Evolutionary conservation across 2,797 vertebrate genomes (phyloP), one percentile per base, ranked within the genome.

Genomic region (Poeciliopsis gracilis): DNA sequence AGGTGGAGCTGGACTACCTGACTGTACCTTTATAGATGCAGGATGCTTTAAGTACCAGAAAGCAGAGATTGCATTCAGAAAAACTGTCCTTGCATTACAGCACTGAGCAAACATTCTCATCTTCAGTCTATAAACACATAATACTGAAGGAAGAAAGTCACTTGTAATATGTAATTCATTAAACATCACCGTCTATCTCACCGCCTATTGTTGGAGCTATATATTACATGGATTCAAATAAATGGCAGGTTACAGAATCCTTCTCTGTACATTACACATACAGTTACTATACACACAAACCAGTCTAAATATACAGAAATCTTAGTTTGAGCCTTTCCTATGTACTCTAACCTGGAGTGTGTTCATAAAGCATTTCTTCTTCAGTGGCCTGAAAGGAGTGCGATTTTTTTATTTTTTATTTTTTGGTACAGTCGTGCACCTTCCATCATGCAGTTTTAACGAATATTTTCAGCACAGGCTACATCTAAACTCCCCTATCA

Each of bases 251-350:
- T n/a, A 80, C 75, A 77, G 69, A 82, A 77, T 84, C 73, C 23
- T 74, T 83, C 82, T 88, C 83, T 86, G 88, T 82, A 90, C 83
- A 93, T 75, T 82, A 78, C 86, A 90, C 89, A 83, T 70, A 89
- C 79, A 84, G 73, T 67, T 59, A 87, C 87, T 73, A 86, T 79
- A 91, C 81, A 90, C 69, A 82, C 66, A 51, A 82, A 87, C 72
- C 77, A 71, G 71, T 77, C 43, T 83, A 80, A 86, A 82, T 80
- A 72, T 82, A 89, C 77, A 87, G 73, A 85, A 84, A 81, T 70
- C 59, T 84, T 57, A 76, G 67, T 83, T 77, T 76, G 75, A 85
- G 59, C 28, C 66, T 76, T 33, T 55, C 36, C n/a, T 88, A 76
- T 77, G 36, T 69, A 57, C 59, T 81, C 76, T 75, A 77, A 87